A percentile compares a stretch with the other conserved stretches of the same genome.
phyloP scores from a whole-genome alignment of 1,140 invertebrate species.

The Polyergus mexicanus region DNA sequence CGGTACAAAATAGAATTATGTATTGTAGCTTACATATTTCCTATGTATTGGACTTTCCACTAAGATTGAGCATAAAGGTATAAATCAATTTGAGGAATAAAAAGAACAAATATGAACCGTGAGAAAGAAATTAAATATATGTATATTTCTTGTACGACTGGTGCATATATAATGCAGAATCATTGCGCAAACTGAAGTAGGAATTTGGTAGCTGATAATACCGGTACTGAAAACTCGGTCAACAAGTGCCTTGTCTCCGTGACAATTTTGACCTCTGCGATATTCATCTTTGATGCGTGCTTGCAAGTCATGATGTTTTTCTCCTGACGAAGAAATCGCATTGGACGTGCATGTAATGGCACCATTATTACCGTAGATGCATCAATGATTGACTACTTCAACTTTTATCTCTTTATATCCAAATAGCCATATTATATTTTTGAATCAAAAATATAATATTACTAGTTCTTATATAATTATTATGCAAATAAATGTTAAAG shows the following conservation, averaged over 20 bases:
- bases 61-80: not conserved
- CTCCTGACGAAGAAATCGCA: conserved; percentile 36
- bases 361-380: conserved; percentile 5
- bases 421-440: not conserved
- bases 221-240: conserved; percentile 68
- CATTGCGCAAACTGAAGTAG: conserved; percentile 32
- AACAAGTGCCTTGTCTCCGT: conserved; percentile 53
- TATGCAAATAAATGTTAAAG: not conserved
- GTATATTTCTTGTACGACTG: not conserved
- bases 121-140: conserved; percentile 27
- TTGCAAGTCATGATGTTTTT: conserved; percentile 44
- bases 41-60: not conserved
- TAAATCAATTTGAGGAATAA: not conserved
- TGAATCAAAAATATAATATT: not conserved
- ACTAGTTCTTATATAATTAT: not conserved
- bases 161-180: conserved; percentile 19
- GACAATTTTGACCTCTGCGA: conserved; percentile 65
- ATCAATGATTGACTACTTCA: not conserved
- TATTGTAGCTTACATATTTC: not conserved
- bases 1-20: not conserved
- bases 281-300: conserved; percentile 1
- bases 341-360: not conserved
- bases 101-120: conserved; percentile 10
- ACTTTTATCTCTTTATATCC: not conserved
- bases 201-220: conserved; percentile 42